phyloP scores from a whole-genome alignment of 2,888 invertebrate species.

The Heliconius aoede region DNA sequence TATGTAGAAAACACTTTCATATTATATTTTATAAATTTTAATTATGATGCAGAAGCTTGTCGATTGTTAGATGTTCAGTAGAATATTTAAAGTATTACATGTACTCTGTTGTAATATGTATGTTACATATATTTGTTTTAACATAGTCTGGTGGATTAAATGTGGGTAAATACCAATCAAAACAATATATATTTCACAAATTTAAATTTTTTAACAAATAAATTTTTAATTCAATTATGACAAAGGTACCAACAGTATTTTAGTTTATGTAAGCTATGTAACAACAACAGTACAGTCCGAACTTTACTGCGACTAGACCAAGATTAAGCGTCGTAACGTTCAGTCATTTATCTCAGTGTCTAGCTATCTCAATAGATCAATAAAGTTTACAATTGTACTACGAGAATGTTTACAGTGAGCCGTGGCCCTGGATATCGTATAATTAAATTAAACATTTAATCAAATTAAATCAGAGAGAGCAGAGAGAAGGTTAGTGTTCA shows the following conservation, averaged over 20 bases:
- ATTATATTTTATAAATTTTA: background rate
- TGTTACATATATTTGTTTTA: too few species aligned
- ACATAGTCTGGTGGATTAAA: background rate
- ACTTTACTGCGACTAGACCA: background rate
- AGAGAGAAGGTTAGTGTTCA: too few species aligned
- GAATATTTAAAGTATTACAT: too few species aligned
- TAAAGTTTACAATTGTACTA: background rate
- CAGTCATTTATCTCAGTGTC: slow-evolving; percentile 23
- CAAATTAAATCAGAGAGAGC: too few species aligned
- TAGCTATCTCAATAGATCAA: slow-evolving; percentile 17
- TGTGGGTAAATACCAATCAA: background rate
- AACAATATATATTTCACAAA: background rate
- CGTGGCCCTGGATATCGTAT: slow-evolving; percentile 37
- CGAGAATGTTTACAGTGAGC: slow-evolving; percentile 17
- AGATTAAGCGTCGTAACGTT: slow-evolving; percentile 8
- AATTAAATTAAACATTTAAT: slow-evolving; percentile 17
- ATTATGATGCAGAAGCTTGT: background rate
- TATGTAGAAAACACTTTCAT: background rate
- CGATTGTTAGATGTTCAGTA: too few species aligned
- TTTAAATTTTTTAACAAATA: background rate
- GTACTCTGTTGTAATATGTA: too few species aligned
- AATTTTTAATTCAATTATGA: background rate
- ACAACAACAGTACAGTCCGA: background rate
- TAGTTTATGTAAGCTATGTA: background rate
- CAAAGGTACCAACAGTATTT: background rate